These are phyloP conservation scores for Eupithecia subfuscata DNA, from an alignment of 2,888 invertebrate species.

Conservation along the genomic window DNA sequence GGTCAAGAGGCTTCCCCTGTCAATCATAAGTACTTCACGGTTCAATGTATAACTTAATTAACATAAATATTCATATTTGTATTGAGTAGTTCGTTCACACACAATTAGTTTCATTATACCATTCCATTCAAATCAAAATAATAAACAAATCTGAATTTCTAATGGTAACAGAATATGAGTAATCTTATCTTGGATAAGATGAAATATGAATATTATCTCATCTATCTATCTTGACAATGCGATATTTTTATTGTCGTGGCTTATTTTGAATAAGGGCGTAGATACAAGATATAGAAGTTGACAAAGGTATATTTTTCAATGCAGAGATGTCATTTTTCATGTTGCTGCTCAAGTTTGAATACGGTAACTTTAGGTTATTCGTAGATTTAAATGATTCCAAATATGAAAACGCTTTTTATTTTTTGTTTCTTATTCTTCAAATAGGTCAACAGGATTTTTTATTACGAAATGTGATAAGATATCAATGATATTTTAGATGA, in stretches of 20 bases:
- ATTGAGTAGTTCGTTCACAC: conserved; percentile 70
- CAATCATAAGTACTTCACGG: conserved; percentile 57
- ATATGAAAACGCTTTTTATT: conserved; percentile 6
- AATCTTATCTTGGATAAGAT: conserved; percentile 63
- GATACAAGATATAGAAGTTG: neutral
- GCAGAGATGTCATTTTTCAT: conserved; percentile 37
- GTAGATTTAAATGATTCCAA: conserved; percentile 36
- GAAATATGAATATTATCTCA: conserved; percentile 78
- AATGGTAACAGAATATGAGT: conserved; percentile 76
- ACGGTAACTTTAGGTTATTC: conserved; percentile 1
- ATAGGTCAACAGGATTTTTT: neutral
- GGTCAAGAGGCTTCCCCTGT: conserved; percentile 44
- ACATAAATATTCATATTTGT: conserved; percentile 76
- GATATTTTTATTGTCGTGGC: conserved; percentile 78
- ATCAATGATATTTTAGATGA: neutral
- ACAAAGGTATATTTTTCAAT: conserved; percentile 49
- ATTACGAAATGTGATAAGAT: too few relatives aligned
- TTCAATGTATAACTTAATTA: conserved; percentile 58
- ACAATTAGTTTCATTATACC: conserved; percentile 81
- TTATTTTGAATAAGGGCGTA: conserved; percentile 55
- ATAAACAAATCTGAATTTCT: conserved; percentile 73
- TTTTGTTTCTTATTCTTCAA: neutral
- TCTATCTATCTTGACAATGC: conserved; percentile 69
- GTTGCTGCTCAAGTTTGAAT: conserved; percentile 39
- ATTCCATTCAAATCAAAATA: conserved; percentile 68